Conservation (phyloP, 1,140 invertebrate genomes). For the Atta texana region DNA sequence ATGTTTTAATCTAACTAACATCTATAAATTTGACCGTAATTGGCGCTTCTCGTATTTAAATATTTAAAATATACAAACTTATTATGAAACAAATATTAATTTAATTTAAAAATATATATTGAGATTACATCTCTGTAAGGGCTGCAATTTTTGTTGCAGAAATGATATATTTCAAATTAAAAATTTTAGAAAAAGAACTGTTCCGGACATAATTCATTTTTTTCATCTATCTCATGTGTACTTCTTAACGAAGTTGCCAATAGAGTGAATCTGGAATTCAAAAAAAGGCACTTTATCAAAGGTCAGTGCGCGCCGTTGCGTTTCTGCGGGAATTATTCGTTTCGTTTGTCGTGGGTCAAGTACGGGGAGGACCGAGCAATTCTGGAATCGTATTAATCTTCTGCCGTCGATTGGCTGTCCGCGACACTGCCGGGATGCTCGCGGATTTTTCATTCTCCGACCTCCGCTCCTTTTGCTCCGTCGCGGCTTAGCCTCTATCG, state of each 20-base stretch:
- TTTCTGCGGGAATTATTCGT: slow-evolving; percentile 68
- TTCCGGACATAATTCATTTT: background rate
- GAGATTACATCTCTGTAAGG: background rate
- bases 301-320: slow-evolving; percentile 12
- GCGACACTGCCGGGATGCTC: slow-evolving; percentile 64
- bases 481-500: slow-evolving; percentile 27
- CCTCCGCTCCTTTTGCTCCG: slow-evolving; percentile 43
- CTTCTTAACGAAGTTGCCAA: background rate
- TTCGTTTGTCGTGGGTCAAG: slow-evolving; percentile 63
- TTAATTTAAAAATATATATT: background rate
- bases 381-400: slow-evolving; percentile 73
- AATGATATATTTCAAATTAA: background rate
- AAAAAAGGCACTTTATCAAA: slow-evolving; percentile 46
- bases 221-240: background rate
- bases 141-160: background rate
- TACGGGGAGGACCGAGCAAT: slow-evolving; percentile 59
- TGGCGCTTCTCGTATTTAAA: background rate
- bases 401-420: slow-evolving; percentile 71
- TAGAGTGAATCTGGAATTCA: background rate
- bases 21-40: no score
- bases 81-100: background rate
- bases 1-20: no score
- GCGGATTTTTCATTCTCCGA: slow-evolving; percentile 63
- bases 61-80: background rate
- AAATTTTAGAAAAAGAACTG: background rate